Base-by-base conservation (phyloP, 2,797 vertebrate species). In the Pantherophis vulpinus region DNA sequence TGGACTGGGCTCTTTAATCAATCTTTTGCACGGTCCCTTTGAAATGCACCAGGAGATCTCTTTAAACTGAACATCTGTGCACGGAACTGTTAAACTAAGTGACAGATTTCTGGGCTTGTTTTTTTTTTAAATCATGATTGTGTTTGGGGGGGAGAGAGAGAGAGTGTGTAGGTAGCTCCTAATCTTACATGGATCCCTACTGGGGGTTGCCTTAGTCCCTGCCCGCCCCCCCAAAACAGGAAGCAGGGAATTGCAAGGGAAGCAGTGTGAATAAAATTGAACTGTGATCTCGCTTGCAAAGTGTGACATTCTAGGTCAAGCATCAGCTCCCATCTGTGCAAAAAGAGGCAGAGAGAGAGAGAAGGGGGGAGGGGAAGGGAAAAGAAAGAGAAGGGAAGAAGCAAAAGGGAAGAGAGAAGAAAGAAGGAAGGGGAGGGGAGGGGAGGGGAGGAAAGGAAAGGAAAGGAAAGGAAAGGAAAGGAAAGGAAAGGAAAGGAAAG, bases 401-500 rank as follows among this genome's bases (percentile, higher is more conserved):
- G 8, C 59, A 27, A 25, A 61, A 10, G 1, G 79, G 89, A 20
- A 27, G 32, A 37, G 8, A 1, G 23, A 27, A 27, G 60, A 27
- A 61, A 13, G 42, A 47, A 25, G 20, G 23, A 2, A 23, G 23
- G 16, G 3, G 1, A 56, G 56, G 56, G 56, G 16, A 12, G 55
- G 55, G 42, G 20, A 23, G 8, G 2, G 11, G 1, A 25, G 25
- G 23, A 42, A 3, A 23, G 20, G 5, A 0, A 59, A 20, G 5
- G 0, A 16, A 9, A 13, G 56, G 29, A 23, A 8, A 5, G 29
- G n/a, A 29, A 8, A 2, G 6, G 16, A 0, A 37, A 1, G 16
- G 37, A 37, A 37, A 37, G 37, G 37, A 37, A 37, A 37, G 37
- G 37, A 37, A 37, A 37, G 37, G 37, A 37, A 37, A 37, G 37